Evolutionary conservation across 1,140 invertebrate genomes (phyloP).

Genomic region (Pectinophora gossypiella): DNA sequence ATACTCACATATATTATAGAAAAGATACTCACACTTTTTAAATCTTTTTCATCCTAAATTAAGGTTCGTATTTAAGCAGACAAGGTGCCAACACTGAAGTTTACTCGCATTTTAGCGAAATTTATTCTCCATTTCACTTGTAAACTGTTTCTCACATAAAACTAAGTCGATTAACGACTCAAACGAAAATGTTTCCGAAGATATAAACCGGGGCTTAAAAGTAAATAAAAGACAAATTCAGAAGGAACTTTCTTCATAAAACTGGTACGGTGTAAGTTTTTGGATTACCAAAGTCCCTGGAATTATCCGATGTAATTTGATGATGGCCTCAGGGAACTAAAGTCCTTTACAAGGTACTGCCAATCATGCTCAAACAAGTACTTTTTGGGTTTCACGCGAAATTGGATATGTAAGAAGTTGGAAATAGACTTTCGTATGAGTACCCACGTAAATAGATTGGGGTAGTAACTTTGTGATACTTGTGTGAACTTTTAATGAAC

Average conservation of each 20-base stretch:
- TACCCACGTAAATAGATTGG: too few species aligned
- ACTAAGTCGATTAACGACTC: slow-evolving; percentile 1
- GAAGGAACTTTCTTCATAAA: slow-evolving; percentile 1
- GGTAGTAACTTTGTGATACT: too few species aligned
- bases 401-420: background rate
- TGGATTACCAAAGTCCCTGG: background rate
- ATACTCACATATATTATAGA: too few species aligned
- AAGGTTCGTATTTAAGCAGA: too few species aligned
- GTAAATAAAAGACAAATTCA: slow-evolving; percentile 2
- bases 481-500: too few species aligned
- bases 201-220: background rate
- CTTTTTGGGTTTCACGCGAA: background rate
- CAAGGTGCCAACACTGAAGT: too few species aligned
- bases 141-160: slow-evolving; percentile 1
- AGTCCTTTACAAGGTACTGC: background rate
- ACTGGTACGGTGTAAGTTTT: background rate
- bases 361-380: background rate
- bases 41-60: too few species aligned
- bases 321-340: background rate
- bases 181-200: background rate
- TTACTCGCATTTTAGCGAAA: too few species aligned
- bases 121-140: background rate
- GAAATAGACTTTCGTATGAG: background rate
- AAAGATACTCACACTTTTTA: too few species aligned
- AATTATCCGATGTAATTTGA: slow-evolving; percentile 1